phyloP scores from a whole-genome alignment of 1,140 invertebrate species.

The Aphelenchoides besseyi region DNA sequence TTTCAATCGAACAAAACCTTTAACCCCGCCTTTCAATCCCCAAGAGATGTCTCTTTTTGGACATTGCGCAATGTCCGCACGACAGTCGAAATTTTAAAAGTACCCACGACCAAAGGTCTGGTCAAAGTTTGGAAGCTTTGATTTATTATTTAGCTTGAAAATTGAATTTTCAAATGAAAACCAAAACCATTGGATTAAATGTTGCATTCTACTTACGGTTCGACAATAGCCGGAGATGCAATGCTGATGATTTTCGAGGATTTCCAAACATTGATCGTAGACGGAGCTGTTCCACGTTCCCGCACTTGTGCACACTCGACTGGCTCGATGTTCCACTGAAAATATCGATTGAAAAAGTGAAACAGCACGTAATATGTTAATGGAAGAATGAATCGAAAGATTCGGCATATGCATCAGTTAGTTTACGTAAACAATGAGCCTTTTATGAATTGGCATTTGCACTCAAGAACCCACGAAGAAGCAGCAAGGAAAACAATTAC shows the following conservation, averaged over 20 bases:
- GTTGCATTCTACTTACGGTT: conserved; percentile 40
- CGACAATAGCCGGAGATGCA: conserved; percentile 56
- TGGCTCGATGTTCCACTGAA: conserved; percentile 47
- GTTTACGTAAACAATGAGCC: background rate
- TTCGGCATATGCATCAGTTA: conserved; percentile 11
- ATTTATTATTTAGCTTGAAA: conserved; percentile 21
- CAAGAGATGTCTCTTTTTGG: background rate
- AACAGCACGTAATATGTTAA: conserved; percentile 14
- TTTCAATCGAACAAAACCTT: background rate
- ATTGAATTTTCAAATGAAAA: conserved; percentile 11
- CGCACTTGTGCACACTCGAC: conserved; percentile 42
- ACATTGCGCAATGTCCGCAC: background rate
- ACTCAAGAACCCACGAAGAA: background rate
- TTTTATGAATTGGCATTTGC: conserved; percentile 20
- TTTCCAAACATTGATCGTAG: conserved; percentile 52
- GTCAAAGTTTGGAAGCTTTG: conserved; percentile 15
- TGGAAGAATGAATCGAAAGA: background rate
- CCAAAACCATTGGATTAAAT: conserved; percentile 17
- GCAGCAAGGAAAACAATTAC: background rate
- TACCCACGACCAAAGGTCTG: conserved; percentile 20
- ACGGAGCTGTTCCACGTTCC: conserved; percentile 55
- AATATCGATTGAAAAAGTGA: conserved; percentile 10
- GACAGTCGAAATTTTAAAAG: background rate
- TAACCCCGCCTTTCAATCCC: background rate
- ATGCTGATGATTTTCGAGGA: conserved; percentile 45